phyloP scores from a whole-genome alignment of 2,797 vertebrate species.

The Bucorvus abyssinicus region DNA sequence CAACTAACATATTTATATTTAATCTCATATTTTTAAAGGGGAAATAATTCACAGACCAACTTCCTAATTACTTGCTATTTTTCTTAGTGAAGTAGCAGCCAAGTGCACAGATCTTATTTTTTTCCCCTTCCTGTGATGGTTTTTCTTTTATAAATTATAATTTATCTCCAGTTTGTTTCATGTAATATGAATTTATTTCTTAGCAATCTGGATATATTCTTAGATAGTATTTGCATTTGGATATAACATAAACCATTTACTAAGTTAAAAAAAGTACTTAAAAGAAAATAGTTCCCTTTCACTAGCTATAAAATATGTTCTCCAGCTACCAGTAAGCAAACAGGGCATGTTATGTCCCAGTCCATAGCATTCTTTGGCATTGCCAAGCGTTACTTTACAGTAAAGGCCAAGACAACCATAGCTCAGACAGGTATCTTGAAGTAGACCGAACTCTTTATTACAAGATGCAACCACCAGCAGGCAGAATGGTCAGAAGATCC shows the following conservation, averaged over 20 bases:
- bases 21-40: neutral
- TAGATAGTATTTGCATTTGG: neutral
- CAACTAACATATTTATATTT: no score
- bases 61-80: neutral
- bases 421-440: neutral
- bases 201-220: neutral
- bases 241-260: neutral
- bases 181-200: neutral
- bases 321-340: neutral
- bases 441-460: neutral
- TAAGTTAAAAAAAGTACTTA: neutral
- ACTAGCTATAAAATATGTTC: neutral
- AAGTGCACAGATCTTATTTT: neutral
- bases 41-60: neutral
- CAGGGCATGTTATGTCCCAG: neutral
- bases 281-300: neutral
- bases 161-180: neutral
- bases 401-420: neutral
- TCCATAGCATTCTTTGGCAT: neutral
- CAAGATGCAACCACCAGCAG: neutral
- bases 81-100: neutral
- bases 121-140: fast-evolving
- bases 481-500: neutral
- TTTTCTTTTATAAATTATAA: neutral
- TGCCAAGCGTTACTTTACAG: neutral